phyloP scores from a whole-genome alignment of 2,888 invertebrate species.

The Trachelus troglodyta region DNA sequence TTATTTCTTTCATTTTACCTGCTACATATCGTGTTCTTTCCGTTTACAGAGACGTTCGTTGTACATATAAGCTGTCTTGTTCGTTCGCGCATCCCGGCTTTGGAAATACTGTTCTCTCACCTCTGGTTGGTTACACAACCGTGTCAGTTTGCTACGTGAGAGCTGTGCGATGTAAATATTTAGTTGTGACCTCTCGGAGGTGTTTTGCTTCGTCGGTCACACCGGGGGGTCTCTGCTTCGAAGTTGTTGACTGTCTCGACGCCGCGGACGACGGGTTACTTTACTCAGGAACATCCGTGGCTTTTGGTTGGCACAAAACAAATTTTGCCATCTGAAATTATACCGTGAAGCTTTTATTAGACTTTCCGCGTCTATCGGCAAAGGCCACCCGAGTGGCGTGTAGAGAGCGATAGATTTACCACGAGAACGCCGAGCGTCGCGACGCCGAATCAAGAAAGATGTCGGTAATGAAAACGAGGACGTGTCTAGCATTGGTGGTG shows the following conservation, averaged over 20 bases:
- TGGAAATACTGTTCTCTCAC: background rate
- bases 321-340: slow-evolving; percentile 6
- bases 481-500: background rate
- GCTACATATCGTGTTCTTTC: background rate
- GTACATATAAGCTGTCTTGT: background rate
- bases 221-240: background rate
- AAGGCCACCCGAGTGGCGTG: background rate
- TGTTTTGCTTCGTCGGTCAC: background rate
- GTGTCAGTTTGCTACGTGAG: background rate
- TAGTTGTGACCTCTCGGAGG: background rate
- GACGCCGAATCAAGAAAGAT: background rate
- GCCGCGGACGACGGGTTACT: background rate
- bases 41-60: background rate
- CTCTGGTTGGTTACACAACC: background rate
- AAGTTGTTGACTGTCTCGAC: background rate
- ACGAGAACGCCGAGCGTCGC: background rate
- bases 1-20: background rate
- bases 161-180: background rate
- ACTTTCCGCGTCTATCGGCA: background rate
- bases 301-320: background rate
- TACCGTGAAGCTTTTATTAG: slow-evolving; percentile 5
- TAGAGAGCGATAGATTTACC: background rate
- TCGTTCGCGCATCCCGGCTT: background rate
- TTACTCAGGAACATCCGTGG: background rate
- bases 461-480: background rate